These are phyloP conservation scores for Ophraella communa DNA, from an alignment of 2,888 invertebrate species.

Conservation along the genomic window DNA sequence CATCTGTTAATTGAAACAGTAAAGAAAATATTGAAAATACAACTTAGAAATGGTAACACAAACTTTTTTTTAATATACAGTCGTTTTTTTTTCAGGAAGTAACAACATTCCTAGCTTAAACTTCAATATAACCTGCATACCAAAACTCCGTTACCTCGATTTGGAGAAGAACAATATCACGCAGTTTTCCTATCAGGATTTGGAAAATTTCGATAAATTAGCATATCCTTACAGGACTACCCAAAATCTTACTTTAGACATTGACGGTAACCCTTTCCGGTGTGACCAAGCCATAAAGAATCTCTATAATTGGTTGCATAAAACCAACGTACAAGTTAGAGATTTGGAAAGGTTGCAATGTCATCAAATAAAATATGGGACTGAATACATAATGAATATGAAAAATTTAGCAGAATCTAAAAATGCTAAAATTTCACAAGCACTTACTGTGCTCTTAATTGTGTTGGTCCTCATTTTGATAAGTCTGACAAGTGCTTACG, in stretches of 20 bases:
- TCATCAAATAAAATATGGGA: slow-evolving; percentile 50
- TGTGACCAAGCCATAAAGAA: slow-evolving; percentile 70
- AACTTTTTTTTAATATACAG: too few relatives aligned
- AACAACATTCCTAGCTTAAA: slow-evolving; percentile 68
- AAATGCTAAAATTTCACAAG: slow-evolving; percentile 54
- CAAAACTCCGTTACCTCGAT: slow-evolving; percentile 71
- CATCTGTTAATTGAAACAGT: too few relatives aligned
- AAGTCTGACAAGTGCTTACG: slow-evolving; percentile 64
- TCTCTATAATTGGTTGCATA: slow-evolving; percentile 69
- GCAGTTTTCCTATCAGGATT: slow-evolving; percentile 64
- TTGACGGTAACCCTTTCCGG: slow-evolving; percentile 72
- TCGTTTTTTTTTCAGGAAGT: slow-evolving; percentile 60
- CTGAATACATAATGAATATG: slow-evolving; percentile 51
- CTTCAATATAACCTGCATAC: slow-evolving; percentile 72
- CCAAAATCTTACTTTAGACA: slow-evolving; percentile 66
- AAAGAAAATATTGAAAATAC: too few relatives aligned
- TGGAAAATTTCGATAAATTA: slow-evolving; percentile 65
- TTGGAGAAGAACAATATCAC: slow-evolving; percentile 71
- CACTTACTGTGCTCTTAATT: slow-evolving; percentile 62
- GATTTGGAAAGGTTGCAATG: slow-evolving; percentile 66
- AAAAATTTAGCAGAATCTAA: slow-evolving; percentile 52
- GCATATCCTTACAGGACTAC: slow-evolving; percentile 54
- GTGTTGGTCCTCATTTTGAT: slow-evolving; percentile 65
- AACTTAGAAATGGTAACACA: too few relatives aligned
- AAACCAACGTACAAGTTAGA: slow-evolving; percentile 67